Conservation (phyloP, 1,140 invertebrate genomes). For the Apis laboriosa region DNA sequence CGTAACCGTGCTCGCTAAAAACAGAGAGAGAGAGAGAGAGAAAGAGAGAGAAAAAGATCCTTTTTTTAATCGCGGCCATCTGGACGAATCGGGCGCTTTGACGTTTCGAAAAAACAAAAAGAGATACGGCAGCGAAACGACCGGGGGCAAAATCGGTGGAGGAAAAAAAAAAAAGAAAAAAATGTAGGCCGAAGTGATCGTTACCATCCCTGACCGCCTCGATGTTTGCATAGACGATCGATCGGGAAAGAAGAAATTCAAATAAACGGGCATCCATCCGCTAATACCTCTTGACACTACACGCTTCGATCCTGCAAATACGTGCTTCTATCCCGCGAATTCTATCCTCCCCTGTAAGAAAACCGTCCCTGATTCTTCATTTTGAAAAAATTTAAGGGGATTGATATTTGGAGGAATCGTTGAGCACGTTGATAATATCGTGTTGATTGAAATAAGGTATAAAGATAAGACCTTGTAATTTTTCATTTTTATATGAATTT, state of each 20-base stretch:
- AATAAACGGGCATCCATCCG: slow-evolving; percentile 49
- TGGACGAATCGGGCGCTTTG: slow-evolving; percentile 28
- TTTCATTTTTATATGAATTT: too few species aligned
- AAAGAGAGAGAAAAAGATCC: background rate
- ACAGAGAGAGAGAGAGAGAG: background rate
- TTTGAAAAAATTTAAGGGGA: too few species aligned
- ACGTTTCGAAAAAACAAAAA: slow-evolving; percentile 55
- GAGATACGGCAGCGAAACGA: slow-evolving; percentile 55
- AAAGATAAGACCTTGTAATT: too few species aligned
- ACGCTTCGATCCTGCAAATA: background rate
- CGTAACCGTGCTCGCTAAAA: background rate
- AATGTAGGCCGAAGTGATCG: slow-evolving; percentile 61
- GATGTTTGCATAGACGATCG: slow-evolving; percentile 57
- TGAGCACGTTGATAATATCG: too few species aligned
- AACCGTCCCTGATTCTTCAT: too few species aligned
- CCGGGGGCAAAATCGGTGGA: slow-evolving; percentile 25
- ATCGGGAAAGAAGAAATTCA: slow-evolving; percentile 54
- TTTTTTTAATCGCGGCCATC: slow-evolving; percentile 45
- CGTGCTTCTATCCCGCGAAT: background rate
- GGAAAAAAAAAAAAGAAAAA: slow-evolving; percentile 34
- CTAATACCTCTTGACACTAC: slow-evolving; percentile 5
- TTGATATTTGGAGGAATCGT: too few species aligned
- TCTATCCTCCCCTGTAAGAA: too few species aligned
- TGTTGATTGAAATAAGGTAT: too few species aligned
- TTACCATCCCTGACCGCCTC: slow-evolving; percentile 51